Base-by-base conservation (phyloP, 1,140 invertebrate species). In the Papilio polyxenes region DNA sequence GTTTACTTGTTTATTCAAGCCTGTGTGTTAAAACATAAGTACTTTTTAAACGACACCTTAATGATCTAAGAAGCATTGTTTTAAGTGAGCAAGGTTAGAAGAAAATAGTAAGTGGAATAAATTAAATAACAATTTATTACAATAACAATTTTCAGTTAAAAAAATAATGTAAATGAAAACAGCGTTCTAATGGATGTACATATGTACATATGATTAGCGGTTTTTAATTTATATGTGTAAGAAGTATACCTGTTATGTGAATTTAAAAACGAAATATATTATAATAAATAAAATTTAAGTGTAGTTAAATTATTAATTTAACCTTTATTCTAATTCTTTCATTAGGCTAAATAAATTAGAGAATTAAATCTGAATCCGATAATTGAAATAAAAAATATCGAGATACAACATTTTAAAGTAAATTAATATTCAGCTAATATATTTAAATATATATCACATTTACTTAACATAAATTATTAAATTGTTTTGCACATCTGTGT, bases 1-100 rank as follows among this genome's bases (percentile, higher is more conserved):
- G 65, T 72, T 72, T 72, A 72, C 65, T 72, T 72, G 65, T 72
- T 72, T 72, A 72, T 72, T 72, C 65, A 37, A 37, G 31, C 31
- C 31, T 72, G 15, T 31, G 62, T 23, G 62, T 72, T 40, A 40
- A 37, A 11, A 15, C 23, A 72, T 40, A 37, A 40, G 65, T 72
- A 72, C 31, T 37, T 72, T 62, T 69, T 40, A 72, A 65, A 72
- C 31, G 13, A 72, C 13, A 31, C 13, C 65, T 72, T 72, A 72
- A 72, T 72, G 31, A 72, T 17, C 11, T 72, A 37, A 72, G 62
- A 65, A 15, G 65, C 65, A 72, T 37, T 72, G 65, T 72, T 11
- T 37, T 44, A 6, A 44, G 65, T 69, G 31, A 11, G 15, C 31
- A 15, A 2, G 13, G 37, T 37, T 65, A 23, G 10, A 65, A 65